Evolutionary conservation across 2,797 vertebrate species (phyloP).

Genomic region (Enteromius unitaeniatus): DNA sequence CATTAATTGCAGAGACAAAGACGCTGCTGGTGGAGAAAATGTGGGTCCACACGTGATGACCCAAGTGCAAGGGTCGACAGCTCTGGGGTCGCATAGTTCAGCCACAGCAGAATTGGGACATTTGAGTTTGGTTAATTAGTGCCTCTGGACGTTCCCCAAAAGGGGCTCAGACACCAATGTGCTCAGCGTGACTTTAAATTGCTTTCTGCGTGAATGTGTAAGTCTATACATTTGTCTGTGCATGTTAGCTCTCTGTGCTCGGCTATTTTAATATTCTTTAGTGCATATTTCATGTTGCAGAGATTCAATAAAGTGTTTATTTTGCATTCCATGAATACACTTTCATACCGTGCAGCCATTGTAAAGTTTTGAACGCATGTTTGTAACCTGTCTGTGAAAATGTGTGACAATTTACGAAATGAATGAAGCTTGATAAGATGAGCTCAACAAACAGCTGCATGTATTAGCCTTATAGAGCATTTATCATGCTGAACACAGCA

Average conservation of each 20-base stretch:
- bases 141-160: conserved; percentile 25
- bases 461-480: not conserved
- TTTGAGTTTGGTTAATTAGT: conserved; percentile 58
- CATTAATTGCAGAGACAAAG: conserved; percentile 57
- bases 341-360: not conserved
- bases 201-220: conserved; percentile 35
- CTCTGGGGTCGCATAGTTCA: conserved; percentile 53
- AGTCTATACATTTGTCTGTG: conserved; percentile 20
- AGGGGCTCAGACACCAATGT: conserved; percentile 46
- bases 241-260: conserved; percentile 42
- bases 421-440: not conserved
- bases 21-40: conserved; percentile 57
- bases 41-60: conserved; percentile 57
- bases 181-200: conserved; percentile 51
- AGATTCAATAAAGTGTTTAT: not conserved
- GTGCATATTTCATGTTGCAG: not conserved
- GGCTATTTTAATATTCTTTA: not conserved
- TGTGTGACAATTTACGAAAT: not conserved
- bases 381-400: not conserved
- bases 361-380: not conserved
- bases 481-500: not conserved
- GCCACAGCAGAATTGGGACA: conserved; percentile 57
- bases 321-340: not conserved
- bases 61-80: conserved; percentile 47
- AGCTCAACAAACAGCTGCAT: not conserved